Base-by-base conservation (phyloP, 2,888 invertebrate genomes). In the Dioctria linearis region DNA sequence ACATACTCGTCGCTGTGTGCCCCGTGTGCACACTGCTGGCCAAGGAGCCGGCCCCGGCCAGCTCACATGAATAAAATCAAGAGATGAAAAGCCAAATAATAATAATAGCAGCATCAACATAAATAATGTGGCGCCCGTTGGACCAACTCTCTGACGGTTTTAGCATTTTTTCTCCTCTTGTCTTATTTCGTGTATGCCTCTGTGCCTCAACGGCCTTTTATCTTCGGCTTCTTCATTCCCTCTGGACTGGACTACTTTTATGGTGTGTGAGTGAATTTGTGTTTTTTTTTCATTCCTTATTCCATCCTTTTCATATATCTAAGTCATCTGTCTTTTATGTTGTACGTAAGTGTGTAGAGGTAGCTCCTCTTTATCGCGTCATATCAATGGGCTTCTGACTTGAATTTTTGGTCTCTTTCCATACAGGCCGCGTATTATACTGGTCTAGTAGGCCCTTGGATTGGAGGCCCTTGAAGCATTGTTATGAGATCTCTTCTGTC, bases 71-170 rank as follows among this genome's bases (percentile, higher is more conserved):
- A 76, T 63, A 76, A 76, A 63, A 76, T 43, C 54, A 78, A 66
- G 78, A 78, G 54, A 78, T 78, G 78, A 78, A 78, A 66, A 78
- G 78, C 65, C 78, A 80, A 73, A 80, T 73, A 73, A 73, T 76
- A 76, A 76, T 76, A 76, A 76, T 67, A 78, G 67, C 59, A 51
- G 80, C 81, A 79, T 79, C 80, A 80, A 78, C 78, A 82, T 82
- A 78, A 82, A 82, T 82, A 82, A 82, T 82, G 82, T 82, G 82
- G 82, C 82, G 82, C 82, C 82, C 80, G 82, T 80, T 66, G 78
- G 82, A 80, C 82, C 80, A 80, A 73, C 76, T 78, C 57, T n/a
- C 78, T 54, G 63, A 54, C 40, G 63, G 63, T 51, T 78, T 78
- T 40, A 25, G 39, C 37, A 9, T 66, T 66, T 78, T 66, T 78